Conservation (phyloP, 2,797 vertebrate species). For the Melanotaenia pygmaea region DNA sequence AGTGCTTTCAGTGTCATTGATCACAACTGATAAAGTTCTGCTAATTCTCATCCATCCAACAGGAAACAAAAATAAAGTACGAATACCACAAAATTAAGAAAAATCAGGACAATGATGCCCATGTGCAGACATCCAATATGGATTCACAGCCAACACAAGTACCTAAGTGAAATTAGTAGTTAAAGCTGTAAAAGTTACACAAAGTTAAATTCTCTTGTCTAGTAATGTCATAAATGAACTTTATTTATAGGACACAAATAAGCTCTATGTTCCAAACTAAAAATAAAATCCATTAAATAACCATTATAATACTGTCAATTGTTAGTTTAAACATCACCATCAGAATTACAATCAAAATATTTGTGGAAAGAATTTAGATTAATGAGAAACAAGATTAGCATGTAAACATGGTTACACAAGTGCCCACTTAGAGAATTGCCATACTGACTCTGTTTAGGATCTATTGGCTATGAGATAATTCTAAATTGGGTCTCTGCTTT, state of each 20-base stretch:
- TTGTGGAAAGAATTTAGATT: conserved; percentile 6
- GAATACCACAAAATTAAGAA: conserved; percentile 17
- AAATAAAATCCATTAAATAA: neutral
- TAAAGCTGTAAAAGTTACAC: neutral
- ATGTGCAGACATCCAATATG: conserved; percentile 13
- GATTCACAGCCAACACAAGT: conserved; percentile 33
- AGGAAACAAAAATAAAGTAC: conserved; percentile 34
- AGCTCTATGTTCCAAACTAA: neutral
- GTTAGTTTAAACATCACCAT: no score
- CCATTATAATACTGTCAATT: neutral
- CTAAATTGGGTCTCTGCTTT: conserved; percentile 22
- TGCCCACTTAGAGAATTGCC: neutral
- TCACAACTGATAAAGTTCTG: conserved; percentile 29
- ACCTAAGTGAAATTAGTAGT: conserved; percentile 39
- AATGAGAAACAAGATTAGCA: neutral
- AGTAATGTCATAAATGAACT: neutral
- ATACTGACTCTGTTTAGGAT: conserved; percentile 22
- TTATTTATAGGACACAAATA: neutral
- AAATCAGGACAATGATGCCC: conserved; percentile 34
- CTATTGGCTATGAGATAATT: conserved; percentile 14
- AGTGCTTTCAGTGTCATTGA: conserved; percentile 37
- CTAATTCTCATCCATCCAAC: conserved; percentile 24
- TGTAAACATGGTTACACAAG: neutral
- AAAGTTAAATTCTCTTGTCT: neutral
- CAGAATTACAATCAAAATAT: no score